Evolutionary conservation across 2,113 vertebrate species (phyloP), one percentile per base, ranked within the genome.

Genomic region (Corythoichthys haematopterus): DNA sequence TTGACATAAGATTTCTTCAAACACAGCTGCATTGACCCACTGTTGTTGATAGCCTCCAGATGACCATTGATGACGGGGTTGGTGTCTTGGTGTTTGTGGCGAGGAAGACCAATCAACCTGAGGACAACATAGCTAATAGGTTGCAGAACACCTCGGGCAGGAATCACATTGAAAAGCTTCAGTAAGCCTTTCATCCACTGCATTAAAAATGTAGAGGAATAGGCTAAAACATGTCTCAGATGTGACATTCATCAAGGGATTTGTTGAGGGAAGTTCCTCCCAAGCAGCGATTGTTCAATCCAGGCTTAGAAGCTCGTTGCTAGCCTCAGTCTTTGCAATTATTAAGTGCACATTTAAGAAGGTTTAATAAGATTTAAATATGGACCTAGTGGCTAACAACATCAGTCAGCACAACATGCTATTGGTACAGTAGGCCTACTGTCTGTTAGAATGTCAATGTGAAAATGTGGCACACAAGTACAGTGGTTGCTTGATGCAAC

Each of bases 11-110:
- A 78, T 76, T 64, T 57, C 74, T 45, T 69, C 14, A 35, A 59
- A 57, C 57, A 64, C 55, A n/a, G 51, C 52, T 60, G 16, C 0
- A 20, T 69, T 79, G 80, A 77, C 77, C 78, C 9, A 36, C 74
- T 50, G 64, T 51, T 57, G 68, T 58, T 72, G 58, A 66, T 68
- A 37, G 75, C 75, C 71, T 77, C 65, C 63, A 58, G 74, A 55
- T 66, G 69, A 71, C 71, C 81, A 84, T 87, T 85, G 77, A 83
- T 85, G 75, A 20, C 0, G 46, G 36, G 51, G 35, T 14, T 16
- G 65, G 70, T 70, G 79, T 70, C 77, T 80, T 62, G 60, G 20
- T 28, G 20, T 28, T 28, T 28, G 20, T 28, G 20, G 45, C 4
- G 11, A 28, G 43, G 40, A 33, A 2, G 66, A 66, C 40, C 73